phyloP scores from a whole-genome alignment of 2,113 vertebrate species.

The Carassius auratus region DNA sequence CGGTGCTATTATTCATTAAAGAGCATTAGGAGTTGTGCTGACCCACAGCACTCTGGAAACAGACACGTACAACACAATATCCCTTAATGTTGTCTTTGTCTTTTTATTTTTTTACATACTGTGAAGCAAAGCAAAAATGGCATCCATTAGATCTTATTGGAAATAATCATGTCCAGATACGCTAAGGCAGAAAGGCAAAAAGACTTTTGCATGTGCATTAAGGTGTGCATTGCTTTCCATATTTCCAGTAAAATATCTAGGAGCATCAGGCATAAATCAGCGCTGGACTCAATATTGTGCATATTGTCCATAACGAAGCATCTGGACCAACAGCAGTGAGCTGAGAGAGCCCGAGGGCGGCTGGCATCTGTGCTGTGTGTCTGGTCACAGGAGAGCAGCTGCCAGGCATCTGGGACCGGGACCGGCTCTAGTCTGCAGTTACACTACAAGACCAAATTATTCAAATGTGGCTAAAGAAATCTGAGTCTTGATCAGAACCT shows the following conservation, averaged over 20 bases:
- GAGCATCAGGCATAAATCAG: not conserved
- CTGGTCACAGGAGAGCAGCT: not conserved
- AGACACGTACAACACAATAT: not conserved
- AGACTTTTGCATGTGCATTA: not conserved
- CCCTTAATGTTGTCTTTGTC: not conserved
- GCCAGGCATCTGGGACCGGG: not conserved
- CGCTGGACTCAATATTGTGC: not conserved
- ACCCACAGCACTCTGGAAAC: not conserved
- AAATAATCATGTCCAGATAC: not conserved
- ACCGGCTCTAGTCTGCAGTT: not conserved
- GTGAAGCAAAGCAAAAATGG: not conserved
- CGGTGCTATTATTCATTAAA: not conserved
- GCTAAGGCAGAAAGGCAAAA: not conserved
- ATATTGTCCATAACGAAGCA: constrained; percentile 9
- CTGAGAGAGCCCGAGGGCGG: not conserved
- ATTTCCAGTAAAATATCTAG: constrained; percentile 2
- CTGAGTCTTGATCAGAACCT: not conserved
- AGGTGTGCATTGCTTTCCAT: not conserved
- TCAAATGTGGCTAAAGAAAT: not conserved
- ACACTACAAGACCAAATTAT: not conserved
- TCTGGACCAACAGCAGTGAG: constrained; percentile 17
- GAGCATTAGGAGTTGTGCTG: constrained; percentile 2
- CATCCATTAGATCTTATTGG: not conserved
- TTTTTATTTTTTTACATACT: not conserved
- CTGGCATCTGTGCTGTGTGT: not conserved